Base-by-base conservation (phyloP, 2,797 vertebrate species). In the Semotilus atromaculatus region DNA sequence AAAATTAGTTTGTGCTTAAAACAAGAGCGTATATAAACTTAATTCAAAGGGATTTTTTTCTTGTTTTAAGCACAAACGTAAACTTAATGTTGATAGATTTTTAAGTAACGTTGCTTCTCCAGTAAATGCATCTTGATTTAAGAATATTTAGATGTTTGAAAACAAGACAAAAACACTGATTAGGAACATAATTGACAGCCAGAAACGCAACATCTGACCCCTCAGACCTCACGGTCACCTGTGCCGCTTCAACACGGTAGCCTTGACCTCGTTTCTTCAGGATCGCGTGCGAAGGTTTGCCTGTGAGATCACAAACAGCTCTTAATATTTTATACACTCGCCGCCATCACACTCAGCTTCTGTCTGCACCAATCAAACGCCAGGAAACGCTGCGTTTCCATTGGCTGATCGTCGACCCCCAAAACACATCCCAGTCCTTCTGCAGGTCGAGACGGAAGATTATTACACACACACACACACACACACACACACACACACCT, bases 321-420 rank as follows among this genome's bases (percentile, higher is more conserved):
- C 95, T 97, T 94, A 97, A 96, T 96, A 97, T 97, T 97, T 97
- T 90, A 97, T 96, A 91, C 89, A 85, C 87, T 91, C 40, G 43
- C 21, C 86, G 68, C 66, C 55, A 58, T 72, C 71, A 68, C 58
- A 18, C 66, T 72, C 66, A 93, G 95, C 91, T 93, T 93, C 90
- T 93, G 90, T 88, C 88, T 93, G 92, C 91, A 94, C 93, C 93
- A 94, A 96, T 94, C 95, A 93, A 95, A 93, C 90, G 93, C 89
- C 93, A 94, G 94, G 92, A 96, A 96, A 94, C 91, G 92, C 93
- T 94, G 86, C 91, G 92, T 91, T 93, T 92, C 94, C 93, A 92
- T 88, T 93, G 92, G 92, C 92, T 95, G 95, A 96, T 94, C 92
- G 94, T 91, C 13, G 93, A 13, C 91, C 93, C 90, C 89, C 72